phyloP scores from a whole-genome alignment of 2,888 invertebrate genomes.

The Mycalesis mineus region DNA sequence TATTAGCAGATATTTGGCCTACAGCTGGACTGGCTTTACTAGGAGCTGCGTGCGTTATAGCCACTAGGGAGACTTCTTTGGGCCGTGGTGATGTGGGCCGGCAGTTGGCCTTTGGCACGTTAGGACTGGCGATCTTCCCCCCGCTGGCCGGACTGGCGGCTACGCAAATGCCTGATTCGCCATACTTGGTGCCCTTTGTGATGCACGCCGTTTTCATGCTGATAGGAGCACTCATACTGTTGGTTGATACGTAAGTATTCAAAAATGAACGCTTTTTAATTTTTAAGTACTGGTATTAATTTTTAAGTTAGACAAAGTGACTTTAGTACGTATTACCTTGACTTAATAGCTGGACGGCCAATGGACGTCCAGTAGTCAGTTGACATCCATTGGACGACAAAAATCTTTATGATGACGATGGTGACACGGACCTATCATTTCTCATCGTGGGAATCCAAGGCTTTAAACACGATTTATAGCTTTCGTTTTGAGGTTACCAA shows the following conservation, averaged over 20 bases:
- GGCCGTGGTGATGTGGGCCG: conserved; percentile 88
- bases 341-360: no score
- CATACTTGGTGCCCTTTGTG: conserved; percentile 77
- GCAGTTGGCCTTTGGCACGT: conserved; percentile 85
- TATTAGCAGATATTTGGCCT: conserved; percentile 86
- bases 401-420: no score
- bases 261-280: background rate
- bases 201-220: conserved; percentile 77
- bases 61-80: conserved; percentile 87
- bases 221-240: conserved; percentile 78
- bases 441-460: no score
- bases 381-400: no score
- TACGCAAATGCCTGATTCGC: conserved; percentile 54
- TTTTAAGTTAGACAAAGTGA: no score
- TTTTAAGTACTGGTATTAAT: background rate
- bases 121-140: conserved; percentile 85
- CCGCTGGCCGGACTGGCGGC: conserved; percentile 75
- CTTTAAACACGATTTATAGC: no score
- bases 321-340: no score
- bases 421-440: no score
- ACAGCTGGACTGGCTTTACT: conserved; percentile 84
- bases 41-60: conserved; percentile 88
- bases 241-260: conserved; percentile 73
- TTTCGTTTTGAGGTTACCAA: no score
- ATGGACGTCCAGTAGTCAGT: no score